Base-by-base conservation (phyloP, 2,888 invertebrate genomes). In the Dexiosoma caninum region DNA sequence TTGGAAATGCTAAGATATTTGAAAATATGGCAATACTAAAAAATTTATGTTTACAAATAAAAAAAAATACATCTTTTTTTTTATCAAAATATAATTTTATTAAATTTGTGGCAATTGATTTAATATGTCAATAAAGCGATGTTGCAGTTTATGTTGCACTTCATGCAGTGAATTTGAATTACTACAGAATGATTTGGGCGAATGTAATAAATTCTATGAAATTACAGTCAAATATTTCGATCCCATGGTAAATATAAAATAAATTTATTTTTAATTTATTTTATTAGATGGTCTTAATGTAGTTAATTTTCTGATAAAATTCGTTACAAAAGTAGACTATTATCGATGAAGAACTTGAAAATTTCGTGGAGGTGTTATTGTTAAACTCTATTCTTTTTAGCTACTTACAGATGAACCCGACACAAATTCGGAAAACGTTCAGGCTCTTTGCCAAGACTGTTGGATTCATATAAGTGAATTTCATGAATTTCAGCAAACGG, bases 211-310 rank as follows among this genome's bases (percentile, higher is more conserved):
- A 16, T 37, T 77, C 8, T 81, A 81, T 59, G 81, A 81, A 59
- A 74, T 69, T 9, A 77, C 77, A n/a, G 81, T 81, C 1, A 81
- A 81, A 74, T 81, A 81, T 64, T 81, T 81, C 42, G 81, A 81
- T 59, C 77, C 81, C 2, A 81, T 81, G 67, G 81, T 81, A 74
- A 71, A 19, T 19, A 72, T 27, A 37, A 0, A 46, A 40, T 14
- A 42, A 30, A 30, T 12, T 19, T 32, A 27, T 44, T 32, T 3
- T 40, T 4, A 30, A 49, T 37, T 46, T 32, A n/a, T 2, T 27
- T 40, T n/a, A n/a, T n/a, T n/a, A n/a, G n/a, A n/a, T n/a, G n/a
- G n/a, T n/a, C n/a, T n/a, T n/a, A n/a, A n/a, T n/a, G n/a, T n/a
- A n/a, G n/a, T n/a, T n/a, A n/a, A n/a, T n/a, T n/a, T n/a, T n/a